Evolutionary conservation across 2,113 vertebrate genomes (phyloP), one percentile per base, ranked within the genome.

Genomic region (Pheucticus melanocephalus): DNA sequence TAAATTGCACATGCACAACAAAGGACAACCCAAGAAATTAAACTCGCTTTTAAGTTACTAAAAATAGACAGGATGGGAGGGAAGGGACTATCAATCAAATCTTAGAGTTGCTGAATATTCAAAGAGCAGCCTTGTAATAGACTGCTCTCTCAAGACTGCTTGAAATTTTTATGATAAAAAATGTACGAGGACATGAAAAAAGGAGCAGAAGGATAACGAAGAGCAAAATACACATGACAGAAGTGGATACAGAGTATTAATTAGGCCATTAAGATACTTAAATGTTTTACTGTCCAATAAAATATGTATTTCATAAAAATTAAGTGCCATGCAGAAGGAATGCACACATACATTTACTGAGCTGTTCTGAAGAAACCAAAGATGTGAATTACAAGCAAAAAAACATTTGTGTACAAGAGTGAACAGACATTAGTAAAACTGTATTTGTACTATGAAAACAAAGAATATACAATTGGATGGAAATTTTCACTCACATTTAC

Each of bases 11-110:
- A 59, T 16, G 90, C 40, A 77, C 86, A 97, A 91, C 84, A 81
- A 96, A 66, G 0, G 64, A 93, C 88, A 84, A 59, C 30, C 71
- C 56, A n/a, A 92, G 95, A 93, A 95, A 94, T 88, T 86, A 88
- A 94, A 73, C 91, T 84, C 0, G 0, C 80, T 95, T 94, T 92
- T 60, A 94, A 86, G 87, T 71, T 33, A 63, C 90, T 78, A 94
- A 94, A 95, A 97, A 95, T 95, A 95, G 94, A 73, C 1, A 31
- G 72, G 44, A 64, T 50, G 56, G 86, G 91, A 94, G 69, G 72
- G 64, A 93, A 95, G 79, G 50, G 76, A 90, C 94, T 90, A 97
- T 96, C 94, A 92, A 92, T 96, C 95, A 95, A 90, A 92, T 64
- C 42, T 90, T 30, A 80, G 33, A 78, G 61, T 11, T 88, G 50